Conservation (phyloP, 30 jellyfish, hydroid and myxozoan species). For the Thelohanellus kitauei region DNA sequence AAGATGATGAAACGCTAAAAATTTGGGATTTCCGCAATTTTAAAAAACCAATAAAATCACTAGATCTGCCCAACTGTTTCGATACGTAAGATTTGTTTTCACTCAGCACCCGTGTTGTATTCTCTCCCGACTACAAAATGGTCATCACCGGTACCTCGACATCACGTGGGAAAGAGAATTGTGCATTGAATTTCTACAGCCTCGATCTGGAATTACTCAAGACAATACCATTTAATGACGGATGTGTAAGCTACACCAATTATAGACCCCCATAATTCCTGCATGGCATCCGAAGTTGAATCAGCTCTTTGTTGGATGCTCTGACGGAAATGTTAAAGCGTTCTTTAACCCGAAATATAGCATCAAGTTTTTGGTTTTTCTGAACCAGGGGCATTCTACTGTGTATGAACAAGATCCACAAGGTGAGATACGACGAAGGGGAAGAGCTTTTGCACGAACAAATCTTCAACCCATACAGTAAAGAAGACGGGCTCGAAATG, state of each 20-base stretch:
- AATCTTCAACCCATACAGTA: no score
- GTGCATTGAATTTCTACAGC: no score
- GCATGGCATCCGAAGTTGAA: slow-evolving; percentile 67
- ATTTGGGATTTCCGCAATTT: slow-evolving; percentile 59
- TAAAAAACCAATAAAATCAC: slow-evolving; percentile 43
- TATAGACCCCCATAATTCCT: slow-evolving; percentile 22
- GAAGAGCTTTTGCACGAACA: no score
- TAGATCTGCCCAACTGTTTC: slow-evolving; percentile 10
- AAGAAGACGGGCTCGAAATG: no score
- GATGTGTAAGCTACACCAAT: not conserved
- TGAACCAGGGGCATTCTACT: no score
- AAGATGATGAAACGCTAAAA: slow-evolving; percentile 62
- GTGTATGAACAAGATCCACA: no score
- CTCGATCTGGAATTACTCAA: no score
- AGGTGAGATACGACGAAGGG: no score
- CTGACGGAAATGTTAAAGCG: slow-evolving; percentile 34
- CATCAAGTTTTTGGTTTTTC: slow-evolving; percentile 14
- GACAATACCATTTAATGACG: not conserved
- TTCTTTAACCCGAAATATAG: slow-evolving; percentile 41
- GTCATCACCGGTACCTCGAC: slow-evolving; percentile 58
- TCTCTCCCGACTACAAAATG: slow-evolving; percentile 44
- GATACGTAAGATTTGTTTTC: slow-evolving; percentile 12
- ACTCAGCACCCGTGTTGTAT: slow-evolving; percentile 18
- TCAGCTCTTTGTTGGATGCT: slow-evolving; percentile 38
- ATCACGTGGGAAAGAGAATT: no score